Evolutionary conservation across 2,797 vertebrate genomes (phyloP).

Genomic region (Schizopygopsis malacanthus): DNA sequence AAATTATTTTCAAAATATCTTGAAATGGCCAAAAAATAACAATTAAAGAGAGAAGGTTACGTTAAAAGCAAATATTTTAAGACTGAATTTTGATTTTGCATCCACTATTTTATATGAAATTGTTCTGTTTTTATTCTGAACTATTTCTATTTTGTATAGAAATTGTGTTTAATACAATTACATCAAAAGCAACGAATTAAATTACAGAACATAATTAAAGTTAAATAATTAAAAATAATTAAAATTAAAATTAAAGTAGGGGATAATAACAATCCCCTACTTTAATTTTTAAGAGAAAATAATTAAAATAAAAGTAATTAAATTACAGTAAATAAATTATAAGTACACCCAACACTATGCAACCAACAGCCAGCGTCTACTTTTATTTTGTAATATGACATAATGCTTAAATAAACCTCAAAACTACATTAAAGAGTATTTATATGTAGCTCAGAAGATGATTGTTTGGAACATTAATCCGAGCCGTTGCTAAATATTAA

Average conservation of each 20-base stretch:
- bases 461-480: background rate
- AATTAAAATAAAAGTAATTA: background rate
- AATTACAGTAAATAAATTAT: background rate
- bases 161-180: background rate
- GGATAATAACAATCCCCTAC: background rate
- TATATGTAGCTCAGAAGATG: background rate
- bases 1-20: background rate
- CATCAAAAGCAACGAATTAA: background rate
- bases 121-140: background rate
- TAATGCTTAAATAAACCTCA: background rate
- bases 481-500: background rate
- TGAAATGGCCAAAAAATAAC: background rate
- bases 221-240: too few relatives aligned
- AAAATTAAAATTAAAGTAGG: too few relatives aligned
- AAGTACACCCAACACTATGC: background rate
- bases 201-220: background rate
- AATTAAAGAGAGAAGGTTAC: background rate
- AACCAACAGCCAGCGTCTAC: background rate
- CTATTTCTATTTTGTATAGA: too few relatives aligned
- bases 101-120: background rate
- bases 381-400: background rate
- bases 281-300: background rate
- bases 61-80: background rate
- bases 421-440: background rate
- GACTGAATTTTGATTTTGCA: background rate